These are phyloP conservation scores for Conus betulinus DNA, from an alignment of 1,140 invertebrate species.

Conservation along the genomic window DNA sequence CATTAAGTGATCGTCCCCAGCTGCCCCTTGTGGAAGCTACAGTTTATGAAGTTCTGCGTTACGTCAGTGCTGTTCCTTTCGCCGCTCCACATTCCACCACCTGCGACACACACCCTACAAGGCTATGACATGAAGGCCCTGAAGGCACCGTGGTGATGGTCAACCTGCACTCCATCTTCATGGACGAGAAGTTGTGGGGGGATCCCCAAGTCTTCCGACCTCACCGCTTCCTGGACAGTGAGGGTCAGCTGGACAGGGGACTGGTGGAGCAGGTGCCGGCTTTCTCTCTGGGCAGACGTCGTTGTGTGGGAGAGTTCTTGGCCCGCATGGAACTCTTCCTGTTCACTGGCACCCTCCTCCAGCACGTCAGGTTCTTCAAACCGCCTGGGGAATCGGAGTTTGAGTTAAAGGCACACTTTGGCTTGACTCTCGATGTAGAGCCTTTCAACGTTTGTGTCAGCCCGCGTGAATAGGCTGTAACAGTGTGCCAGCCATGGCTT, in stretches of 20 bases:
- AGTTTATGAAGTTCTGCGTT: slow-evolving; percentile 27
- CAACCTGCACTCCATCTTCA: slow-evolving; percentile 63
- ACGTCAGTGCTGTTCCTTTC: neutral
- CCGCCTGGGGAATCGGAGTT: slow-evolving; percentile 16
- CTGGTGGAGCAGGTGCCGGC: slow-evolving; percentile 36
- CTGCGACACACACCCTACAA: slow-evolving; percentile 56
- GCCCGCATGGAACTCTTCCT: slow-evolving; percentile 54
- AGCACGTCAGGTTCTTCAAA: slow-evolving; percentile 42
- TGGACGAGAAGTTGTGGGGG: slow-evolving; percentile 78
- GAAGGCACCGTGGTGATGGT: slow-evolving; percentile 65
- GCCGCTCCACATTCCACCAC: slow-evolving; percentile 53
- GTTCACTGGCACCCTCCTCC: slow-evolving; percentile 47
- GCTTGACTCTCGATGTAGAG: no score
- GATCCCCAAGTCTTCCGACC: slow-evolving; percentile 83
- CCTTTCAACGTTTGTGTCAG: no score
- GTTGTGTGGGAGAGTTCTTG: slow-evolving; percentile 52
- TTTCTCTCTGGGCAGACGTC: slow-evolving; percentile 46
- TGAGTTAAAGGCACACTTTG: no score
- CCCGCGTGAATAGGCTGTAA: neutral
- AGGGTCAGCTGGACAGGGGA: slow-evolving; percentile 77
- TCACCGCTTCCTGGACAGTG: slow-evolving; percentile 84
- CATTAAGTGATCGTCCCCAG: slow-evolving; percentile 25
- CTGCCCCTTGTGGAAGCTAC: slow-evolving; percentile 40
- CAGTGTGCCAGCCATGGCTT: neutral
- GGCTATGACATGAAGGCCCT: slow-evolving; percentile 70